Evolutionary conservation across 2,113 vertebrate species (phyloP).

Genomic region (Recurvirostra avosetta): DNA sequence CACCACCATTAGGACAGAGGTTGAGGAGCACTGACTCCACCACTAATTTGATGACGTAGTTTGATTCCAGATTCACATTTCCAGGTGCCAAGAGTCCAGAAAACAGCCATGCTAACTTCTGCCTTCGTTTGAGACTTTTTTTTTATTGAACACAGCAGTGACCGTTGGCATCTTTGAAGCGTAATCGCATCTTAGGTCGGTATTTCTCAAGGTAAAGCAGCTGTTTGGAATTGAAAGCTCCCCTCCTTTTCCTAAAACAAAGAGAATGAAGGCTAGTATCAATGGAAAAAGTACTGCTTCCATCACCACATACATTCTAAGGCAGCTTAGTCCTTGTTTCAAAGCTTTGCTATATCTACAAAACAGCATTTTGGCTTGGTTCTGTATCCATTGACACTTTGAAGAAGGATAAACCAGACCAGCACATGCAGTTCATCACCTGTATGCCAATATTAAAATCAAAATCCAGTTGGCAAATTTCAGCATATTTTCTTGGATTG

Average conservation of each 20-base stretch:
- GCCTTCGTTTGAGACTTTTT: slow-evolving; percentile 25
- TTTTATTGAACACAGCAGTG: slow-evolving; percentile 93
- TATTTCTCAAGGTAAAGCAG: slow-evolving; percentile 99
- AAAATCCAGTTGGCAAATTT: not conserved
- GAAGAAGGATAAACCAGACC: not conserved
- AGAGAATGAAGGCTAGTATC: slow-evolving; percentile 16
- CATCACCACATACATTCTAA: not conserved
- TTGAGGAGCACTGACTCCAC: slow-evolving; percentile 69
- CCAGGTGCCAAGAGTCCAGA: slow-evolving; percentile 79
- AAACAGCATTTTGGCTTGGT: not conserved
- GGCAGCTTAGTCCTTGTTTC: not conserved
- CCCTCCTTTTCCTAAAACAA: slow-evolving; percentile 92
- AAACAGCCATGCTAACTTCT: slow-evolving; percentile 61
- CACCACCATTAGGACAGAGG: slow-evolving; percentile 66
- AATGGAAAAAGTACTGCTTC: not conserved
- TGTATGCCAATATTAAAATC: not conserved
- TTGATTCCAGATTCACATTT: slow-evolving; percentile 79
- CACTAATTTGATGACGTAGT: slow-evolving; percentile 61
- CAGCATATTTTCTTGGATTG: not conserved
- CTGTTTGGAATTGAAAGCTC: slow-evolving; percentile 99
- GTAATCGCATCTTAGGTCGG: slow-evolving; percentile 95
- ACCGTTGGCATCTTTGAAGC: slow-evolving; percentile 93
- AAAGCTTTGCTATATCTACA: not conserved
- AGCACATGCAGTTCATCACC: not conserved
- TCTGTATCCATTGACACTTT: rapidly evolving